phyloP scores from a whole-genome alignment of 1,140 invertebrate genomes.

The Anoplolepis gracilipes region DNA sequence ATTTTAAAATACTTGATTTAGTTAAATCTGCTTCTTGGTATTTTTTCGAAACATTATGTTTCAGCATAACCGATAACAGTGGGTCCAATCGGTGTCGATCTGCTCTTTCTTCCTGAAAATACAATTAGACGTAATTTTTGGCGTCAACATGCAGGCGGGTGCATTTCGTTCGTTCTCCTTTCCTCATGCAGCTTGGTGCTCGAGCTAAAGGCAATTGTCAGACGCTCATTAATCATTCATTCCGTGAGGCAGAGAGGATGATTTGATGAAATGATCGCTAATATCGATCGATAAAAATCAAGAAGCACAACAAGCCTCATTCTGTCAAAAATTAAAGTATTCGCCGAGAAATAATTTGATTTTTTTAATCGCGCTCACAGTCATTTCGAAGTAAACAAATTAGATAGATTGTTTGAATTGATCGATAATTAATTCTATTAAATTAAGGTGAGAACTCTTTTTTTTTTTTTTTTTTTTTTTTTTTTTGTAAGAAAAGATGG shows the following conservation, averaged over 20 bases:
- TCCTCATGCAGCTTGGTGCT: slow-evolving; percentile 77
- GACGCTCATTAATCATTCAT: slow-evolving; percentile 73
- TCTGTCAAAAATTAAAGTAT: slow-evolving; percentile 17
- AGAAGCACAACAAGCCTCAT: slow-evolving; percentile 9
- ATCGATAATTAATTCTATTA: not conserved
- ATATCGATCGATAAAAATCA: slow-evolving; percentile 2
- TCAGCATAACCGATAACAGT: slow-evolving; percentile 23
- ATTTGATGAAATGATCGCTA: slow-evolving; percentile 68
- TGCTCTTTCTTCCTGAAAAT: slow-evolving; percentile 71
- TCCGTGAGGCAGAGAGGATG: slow-evolving; percentile 75
- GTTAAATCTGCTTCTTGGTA: slow-evolving; percentile 10
- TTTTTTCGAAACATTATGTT: slow-evolving; percentile 14
- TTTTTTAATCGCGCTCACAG: slow-evolving; percentile 47
- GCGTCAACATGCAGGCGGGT: slow-evolving; percentile 76
- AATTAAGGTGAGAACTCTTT: not conserved
- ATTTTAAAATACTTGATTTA: not conserved
- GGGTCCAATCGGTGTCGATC: slow-evolving; percentile 49
- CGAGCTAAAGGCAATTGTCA: slow-evolving; percentile 73
- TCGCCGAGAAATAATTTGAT: not conserved
- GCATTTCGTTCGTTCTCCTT: slow-evolving; percentile 74
- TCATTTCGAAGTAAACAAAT: slow-evolving; percentile 35
- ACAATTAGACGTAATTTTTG: slow-evolving; percentile 75
- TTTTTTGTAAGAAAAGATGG: not conserved
- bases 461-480: not conserved
- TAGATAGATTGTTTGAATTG: not conserved